phyloP scores from a whole-genome alignment of 2,888 invertebrate species.

The Drosophila neonasuta region DNA sequence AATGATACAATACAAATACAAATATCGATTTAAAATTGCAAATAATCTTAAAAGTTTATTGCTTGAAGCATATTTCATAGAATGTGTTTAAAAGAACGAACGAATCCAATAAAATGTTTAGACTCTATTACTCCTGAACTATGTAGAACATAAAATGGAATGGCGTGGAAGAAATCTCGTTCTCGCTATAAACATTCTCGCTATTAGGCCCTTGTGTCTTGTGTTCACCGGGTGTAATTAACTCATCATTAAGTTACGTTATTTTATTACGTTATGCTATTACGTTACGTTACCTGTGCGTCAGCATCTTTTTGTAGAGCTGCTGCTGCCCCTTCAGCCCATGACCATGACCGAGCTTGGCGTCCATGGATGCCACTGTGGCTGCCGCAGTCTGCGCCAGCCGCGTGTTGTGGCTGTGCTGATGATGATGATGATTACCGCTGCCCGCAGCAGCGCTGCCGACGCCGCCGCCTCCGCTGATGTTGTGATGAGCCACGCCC shows the following conservation, averaged over 20 bases:
- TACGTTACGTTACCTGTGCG: conserved; percentile 65
- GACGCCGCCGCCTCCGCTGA: conserved; percentile 29
- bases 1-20: too few relatives aligned
- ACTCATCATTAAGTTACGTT: neutral
- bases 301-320: conserved; percentile 77
- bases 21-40: too few relatives aligned
- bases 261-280: conserved; percentile 2
- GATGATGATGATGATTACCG: conserved; percentile 57
- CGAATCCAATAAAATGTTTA: too few relatives aligned
- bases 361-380: conserved; percentile 50
- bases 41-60: too few relatives aligned
- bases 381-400: conserved; percentile 57
- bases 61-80: too few relatives aligned
- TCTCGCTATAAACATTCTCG: too few relatives aligned
- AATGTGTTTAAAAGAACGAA: too few relatives aligned
- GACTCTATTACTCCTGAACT: too few relatives aligned
- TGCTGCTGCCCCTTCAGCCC: conserved; percentile 73
- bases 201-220: too few relatives aligned
- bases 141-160: too few relatives aligned
- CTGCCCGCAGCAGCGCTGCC: conserved; percentile 33
- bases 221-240: neutral
- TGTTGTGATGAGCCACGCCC: conserved; percentile 24
- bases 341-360: conserved; percentile 73
- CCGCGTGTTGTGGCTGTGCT: conserved; percentile 45
- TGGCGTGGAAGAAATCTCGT: too few relatives aligned